Conservation (phyloP, 2,888 invertebrate genomes). For the Drosophila ezoana region DNA sequence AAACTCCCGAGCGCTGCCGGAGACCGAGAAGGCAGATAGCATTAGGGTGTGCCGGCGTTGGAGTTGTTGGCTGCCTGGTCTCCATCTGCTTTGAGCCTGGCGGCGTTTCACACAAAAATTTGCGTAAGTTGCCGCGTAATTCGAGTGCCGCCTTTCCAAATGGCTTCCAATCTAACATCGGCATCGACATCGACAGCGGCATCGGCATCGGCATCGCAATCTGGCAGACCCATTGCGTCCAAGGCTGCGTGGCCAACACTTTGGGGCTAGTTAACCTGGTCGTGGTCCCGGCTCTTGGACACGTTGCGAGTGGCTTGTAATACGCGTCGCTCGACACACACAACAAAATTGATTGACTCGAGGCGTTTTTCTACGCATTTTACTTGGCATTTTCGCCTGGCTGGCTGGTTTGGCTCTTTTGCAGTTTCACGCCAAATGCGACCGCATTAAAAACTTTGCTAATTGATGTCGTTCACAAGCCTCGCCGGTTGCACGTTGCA, state of each 20-base stretch:
- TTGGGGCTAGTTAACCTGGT: conserved; percentile 32
- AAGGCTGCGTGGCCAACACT: conserved; percentile 60
- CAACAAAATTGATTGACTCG: conserved; percentile 72
- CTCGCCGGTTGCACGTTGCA: conserved; percentile 44
- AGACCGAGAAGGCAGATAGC: conserved; percentile 34
- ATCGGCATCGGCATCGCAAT: conserved; percentile 39
- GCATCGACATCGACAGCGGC: conserved; percentile 26
- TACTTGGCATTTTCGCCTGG: conserved; percentile 32
- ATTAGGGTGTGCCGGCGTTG: conserved; percentile 69
- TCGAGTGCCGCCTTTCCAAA: conserved; percentile 69
- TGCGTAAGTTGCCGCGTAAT: conserved; percentile 71
- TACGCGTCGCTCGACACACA: conserved; percentile 50
- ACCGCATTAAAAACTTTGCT: conserved; percentile 75
- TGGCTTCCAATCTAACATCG: conserved; percentile 66
- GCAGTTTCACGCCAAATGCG: conserved; percentile 75
- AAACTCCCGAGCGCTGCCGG: conserved; percentile 40
- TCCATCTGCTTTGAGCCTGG: conserved; percentile 43
- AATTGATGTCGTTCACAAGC: conserved; percentile 78
- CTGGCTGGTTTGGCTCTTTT: conserved; percentile 31
- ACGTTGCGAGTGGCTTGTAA: conserved; percentile 39
- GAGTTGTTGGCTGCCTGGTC: conserved; percentile 36
- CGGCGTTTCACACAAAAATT: conserved; percentile 55
- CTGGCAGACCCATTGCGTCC: conserved; percentile 33
- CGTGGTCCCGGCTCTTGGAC: conserved; percentile 13
- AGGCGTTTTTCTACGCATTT: conserved; percentile 74